Conservation (phyloP, 2,888 invertebrate genomes). For the Nezara viridula region DNA sequence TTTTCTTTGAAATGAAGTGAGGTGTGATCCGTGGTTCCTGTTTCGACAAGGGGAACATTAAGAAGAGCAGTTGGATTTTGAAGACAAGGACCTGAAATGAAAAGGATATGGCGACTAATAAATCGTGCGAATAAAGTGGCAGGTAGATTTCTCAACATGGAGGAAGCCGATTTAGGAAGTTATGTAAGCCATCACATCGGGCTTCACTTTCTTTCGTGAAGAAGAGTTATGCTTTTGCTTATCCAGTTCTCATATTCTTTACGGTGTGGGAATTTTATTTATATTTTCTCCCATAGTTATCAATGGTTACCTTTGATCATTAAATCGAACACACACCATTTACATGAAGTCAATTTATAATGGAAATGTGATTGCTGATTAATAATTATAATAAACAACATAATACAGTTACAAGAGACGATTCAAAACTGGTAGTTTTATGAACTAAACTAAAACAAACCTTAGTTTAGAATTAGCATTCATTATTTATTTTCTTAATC, state of each 20-base stretch:
- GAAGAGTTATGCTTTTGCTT: neutral
- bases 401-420: no score
- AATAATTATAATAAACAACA: no score
- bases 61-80: neutral
- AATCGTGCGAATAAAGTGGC: conserved; percentile 21
- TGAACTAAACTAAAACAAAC: no score
- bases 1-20: neutral
- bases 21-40: conserved; percentile 23
- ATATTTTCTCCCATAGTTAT: neutral
- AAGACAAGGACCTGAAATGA: neutral
- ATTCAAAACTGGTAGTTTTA: no score
- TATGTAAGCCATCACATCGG: neutral
- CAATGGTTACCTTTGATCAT: neutral
- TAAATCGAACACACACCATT: neutral
- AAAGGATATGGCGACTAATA: conserved; percentile 1
- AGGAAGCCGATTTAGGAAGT: neutral
- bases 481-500: no score
- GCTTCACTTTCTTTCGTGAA: conserved; percentile 23
- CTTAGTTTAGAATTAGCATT: no score
- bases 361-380: no score
- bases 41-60: neutral
- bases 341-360: no score
- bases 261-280: neutral
- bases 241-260: neutral
- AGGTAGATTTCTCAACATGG: conserved; percentile 1